phyloP scores from a whole-genome alignment of 1,140 invertebrate genomes.

The Mactra quadrangularis region DNA sequence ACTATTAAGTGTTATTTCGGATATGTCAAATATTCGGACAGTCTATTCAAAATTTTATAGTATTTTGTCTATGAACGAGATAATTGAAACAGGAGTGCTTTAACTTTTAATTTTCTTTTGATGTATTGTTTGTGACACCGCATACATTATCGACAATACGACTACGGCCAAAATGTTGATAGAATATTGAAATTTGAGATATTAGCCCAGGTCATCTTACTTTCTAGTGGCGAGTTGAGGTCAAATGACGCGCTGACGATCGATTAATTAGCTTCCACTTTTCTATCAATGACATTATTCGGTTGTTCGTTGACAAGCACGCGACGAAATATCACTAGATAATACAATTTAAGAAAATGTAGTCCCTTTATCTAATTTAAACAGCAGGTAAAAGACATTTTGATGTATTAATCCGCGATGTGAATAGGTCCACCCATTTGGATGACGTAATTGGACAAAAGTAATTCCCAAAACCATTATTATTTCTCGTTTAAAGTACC shows the following conservation, averaged over 20 bases:
- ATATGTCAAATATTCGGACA: too few relatives aligned
- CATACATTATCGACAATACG: constrained; percentile 3
- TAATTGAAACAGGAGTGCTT: constrained; percentile 45
- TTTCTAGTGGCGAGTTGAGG: not conserved
- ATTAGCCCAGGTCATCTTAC: constrained; percentile 7
- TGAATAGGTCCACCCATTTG: constrained; percentile 23
- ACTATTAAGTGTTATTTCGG: too few relatives aligned
- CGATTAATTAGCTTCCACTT: constrained; percentile 3
- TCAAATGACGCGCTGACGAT: not conserved
- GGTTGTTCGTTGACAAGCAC: too few relatives aligned
- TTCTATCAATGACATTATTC: too few relatives aligned
- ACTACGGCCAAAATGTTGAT: not conserved
- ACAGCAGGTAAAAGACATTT: not conserved
- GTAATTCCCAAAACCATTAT: constrained; percentile 16
- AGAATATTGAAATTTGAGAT: constrained; percentile 18
- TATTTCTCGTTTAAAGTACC: constrained; percentile 38
- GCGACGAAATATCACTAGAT: too few relatives aligned
- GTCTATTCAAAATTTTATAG: not conserved
- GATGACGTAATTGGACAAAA: constrained; percentile 32
- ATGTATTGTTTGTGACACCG: constrained; percentile 37
- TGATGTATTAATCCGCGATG: constrained; percentile 34
- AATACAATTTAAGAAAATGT: too few relatives aligned
- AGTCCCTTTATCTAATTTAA: not conserved
- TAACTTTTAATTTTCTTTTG: constrained; percentile 50
- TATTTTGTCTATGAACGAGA: not conserved